Evolutionary conservation across 1,140 invertebrate species (phyloP).

Genomic region (Tetragnatha versicolor): DNA sequence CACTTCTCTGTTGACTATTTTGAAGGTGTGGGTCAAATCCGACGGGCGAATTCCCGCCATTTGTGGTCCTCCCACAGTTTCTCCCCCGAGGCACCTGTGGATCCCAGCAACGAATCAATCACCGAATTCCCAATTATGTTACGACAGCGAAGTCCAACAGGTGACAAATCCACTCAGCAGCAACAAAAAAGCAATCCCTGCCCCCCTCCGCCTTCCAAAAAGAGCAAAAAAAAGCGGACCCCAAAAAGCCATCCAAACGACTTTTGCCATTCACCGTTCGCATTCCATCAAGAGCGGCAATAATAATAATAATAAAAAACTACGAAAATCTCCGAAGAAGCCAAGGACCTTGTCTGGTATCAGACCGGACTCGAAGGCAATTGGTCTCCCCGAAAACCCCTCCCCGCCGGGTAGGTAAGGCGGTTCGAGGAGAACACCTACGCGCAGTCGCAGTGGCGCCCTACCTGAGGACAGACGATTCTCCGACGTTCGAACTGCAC

Average conservation of each 20-base stretch:
- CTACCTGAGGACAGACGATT: neutral
- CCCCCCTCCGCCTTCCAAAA: neutral
- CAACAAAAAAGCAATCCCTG: neutral
- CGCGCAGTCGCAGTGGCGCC: slow-evolving; percentile 38
- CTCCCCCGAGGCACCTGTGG: too few species aligned
- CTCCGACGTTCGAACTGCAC: too few species aligned
- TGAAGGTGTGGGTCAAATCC: too few species aligned
- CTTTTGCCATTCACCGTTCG: neutral
- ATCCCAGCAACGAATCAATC: too few species aligned
- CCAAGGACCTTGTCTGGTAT: slow-evolving; percentile 14
- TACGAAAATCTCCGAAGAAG: slow-evolving; percentile 1
- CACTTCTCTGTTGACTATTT: too few species aligned
- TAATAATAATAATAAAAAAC: neutral
- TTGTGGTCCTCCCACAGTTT: too few species aligned
- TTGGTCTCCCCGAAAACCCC: slow-evolving; percentile 37
- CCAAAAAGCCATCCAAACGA: neutral
- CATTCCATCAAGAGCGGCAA: neutral
- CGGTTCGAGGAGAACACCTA: slow-evolving; percentile 31
- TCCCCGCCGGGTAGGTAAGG: neutral
- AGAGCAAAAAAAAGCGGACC: neutral
- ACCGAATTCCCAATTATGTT: too few species aligned
- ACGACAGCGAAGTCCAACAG: too few species aligned
- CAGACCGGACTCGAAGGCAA: slow-evolving; percentile 37
- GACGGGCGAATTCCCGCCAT: too few species aligned
- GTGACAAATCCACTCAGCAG: too few species aligned